These are phyloP conservation scores for Mesopsocus fuscifrons DNA, from an alignment of 2,888 invertebrate genomes.

Conservation along the genomic window DNA sequence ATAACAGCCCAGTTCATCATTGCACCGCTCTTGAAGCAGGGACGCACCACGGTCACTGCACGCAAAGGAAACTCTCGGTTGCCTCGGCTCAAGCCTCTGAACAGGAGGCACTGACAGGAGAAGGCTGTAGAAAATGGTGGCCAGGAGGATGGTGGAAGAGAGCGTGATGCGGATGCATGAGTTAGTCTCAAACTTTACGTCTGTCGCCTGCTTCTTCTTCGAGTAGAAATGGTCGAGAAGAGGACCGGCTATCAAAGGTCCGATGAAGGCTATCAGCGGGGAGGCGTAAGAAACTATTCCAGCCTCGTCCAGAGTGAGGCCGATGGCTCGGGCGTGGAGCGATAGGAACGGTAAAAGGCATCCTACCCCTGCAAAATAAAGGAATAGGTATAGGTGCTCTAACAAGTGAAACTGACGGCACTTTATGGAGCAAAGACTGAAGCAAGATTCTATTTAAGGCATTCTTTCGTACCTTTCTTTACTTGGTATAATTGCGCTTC, in stretches of 20 bases:
- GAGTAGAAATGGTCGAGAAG: conserved; percentile 50
- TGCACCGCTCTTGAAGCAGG: conserved; percentile 53
- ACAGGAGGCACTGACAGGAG: conserved; percentile 46
- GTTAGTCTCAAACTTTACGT: conserved; percentile 28
- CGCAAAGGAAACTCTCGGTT: conserved; percentile 46
- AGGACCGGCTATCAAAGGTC: conserved; percentile 57
- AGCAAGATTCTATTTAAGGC: not conserved
- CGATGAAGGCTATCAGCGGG: conserved; percentile 57
- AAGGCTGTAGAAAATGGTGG: conserved; percentile 46
- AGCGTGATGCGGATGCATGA: conserved; percentile 46
- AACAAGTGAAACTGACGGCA: conserved; percentile 10
- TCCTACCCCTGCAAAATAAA: conserved; percentile 43
- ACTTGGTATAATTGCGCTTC: too few species aligned
- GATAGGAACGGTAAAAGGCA: conserved; percentile 66
- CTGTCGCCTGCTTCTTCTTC: conserved; percentile 20
- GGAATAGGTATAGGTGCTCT: not conserved
- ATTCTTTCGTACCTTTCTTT: too few species aligned
- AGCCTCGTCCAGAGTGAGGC: conserved; percentile 52
- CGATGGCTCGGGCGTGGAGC: conserved; percentile 52
- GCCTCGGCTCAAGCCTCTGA: conserved; percentile 34
- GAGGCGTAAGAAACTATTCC: conserved; percentile 60
- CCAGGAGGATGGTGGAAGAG: conserved; percentile 42
- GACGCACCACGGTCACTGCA: conserved; percentile 50
- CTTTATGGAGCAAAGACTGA: too few species aligned
- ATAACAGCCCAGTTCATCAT: conserved; percentile 39